Evolutionary conservation across 2,113 vertebrate genomes (phyloP).

Genomic region (Eidolon helvum): DNA sequence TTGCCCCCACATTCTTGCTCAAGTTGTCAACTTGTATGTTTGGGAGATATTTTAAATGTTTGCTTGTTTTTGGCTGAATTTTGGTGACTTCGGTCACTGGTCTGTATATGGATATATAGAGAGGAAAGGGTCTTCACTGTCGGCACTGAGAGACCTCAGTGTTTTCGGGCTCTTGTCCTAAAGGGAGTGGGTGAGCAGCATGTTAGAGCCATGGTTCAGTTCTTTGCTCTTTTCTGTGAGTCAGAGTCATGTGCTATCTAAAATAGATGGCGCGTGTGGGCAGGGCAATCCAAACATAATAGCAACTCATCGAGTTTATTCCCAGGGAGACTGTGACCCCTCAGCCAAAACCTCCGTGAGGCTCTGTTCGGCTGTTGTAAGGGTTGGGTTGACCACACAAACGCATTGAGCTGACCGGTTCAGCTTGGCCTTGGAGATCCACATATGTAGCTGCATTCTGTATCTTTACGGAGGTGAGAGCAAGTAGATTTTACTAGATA

Average conservation of each 20-base stretch:
- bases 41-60: slow-evolving; percentile 24
- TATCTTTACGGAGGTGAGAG: neutral
- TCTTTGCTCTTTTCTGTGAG: slow-evolving; percentile 52
- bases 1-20: slow-evolving; percentile 1
- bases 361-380: neutral
- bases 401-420: neutral
- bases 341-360: neutral
- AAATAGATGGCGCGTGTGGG: slow-evolving; percentile 29
- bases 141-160: neutral
- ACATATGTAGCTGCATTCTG: no score
- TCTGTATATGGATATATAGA: neutral
- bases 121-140: neutral
- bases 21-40: neutral
- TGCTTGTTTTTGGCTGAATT: neutral
- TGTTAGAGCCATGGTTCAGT: neutral
- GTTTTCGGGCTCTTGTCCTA: neutral
- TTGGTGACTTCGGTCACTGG: neutral
- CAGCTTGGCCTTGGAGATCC: neutral
- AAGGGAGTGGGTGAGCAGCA: slow-evolving; percentile 1
- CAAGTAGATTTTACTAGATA: neutral
- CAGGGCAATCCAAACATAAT: neutral
- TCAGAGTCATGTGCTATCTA: slow-evolving; percentile 53
- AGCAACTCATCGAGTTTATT: neutral
- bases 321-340: neutral
- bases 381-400: neutral